phyloP scores from a whole-genome alignment of 2,797 vertebrate species.

The Sebastes kiyomatsui region DNA sequence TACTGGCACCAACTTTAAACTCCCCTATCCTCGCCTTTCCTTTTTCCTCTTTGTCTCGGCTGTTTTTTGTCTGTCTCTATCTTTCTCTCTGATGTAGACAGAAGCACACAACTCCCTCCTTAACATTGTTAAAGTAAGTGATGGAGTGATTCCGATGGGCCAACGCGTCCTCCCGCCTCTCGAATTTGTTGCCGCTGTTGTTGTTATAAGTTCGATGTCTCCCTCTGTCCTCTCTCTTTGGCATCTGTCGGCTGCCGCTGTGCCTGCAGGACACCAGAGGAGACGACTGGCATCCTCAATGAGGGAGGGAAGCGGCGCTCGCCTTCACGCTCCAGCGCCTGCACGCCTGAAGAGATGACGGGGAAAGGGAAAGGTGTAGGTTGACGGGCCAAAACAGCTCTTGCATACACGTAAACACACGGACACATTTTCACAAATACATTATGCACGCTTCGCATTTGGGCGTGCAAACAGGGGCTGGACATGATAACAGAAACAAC shows the following conservation, averaged over 20 bases:
- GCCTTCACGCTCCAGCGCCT: constrained; percentile 64
- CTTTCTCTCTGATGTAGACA: constrained; percentile 1
- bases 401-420: constrained; percentile 42
- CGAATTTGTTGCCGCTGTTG: constrained; percentile 51
- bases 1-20: constrained; percentile 29
- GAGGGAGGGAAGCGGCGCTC: constrained; percentile 52
- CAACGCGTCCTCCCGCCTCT: constrained; percentile 22
- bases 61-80: constrained; percentile 16
- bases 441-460: constrained; percentile 21
- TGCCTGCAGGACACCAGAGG: constrained; percentile 71
- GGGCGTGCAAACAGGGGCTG: constrained; percentile 1
- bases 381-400: constrained; percentile 64
- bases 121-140: constrained; percentile 47
- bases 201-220: constrained; percentile 65
- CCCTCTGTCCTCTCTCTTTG: constrained; percentile 48
- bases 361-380: constrained; percentile 75
- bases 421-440: constrained; percentile 43
- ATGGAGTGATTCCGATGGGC: constrained; percentile 45
- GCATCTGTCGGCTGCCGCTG: constrained; percentile 54
- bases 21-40: not conserved
- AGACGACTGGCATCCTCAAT: constrained; percentile 65
- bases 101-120: not conserved
- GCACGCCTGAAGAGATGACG: constrained; percentile 69
- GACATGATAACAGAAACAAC: not conserved
- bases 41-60: constrained; percentile 10